Evolutionary conservation across 2,113 vertebrate genomes (phyloP), one percentile per base, ranked within the genome.

Genomic region (Rhipidura dahli): DNA sequence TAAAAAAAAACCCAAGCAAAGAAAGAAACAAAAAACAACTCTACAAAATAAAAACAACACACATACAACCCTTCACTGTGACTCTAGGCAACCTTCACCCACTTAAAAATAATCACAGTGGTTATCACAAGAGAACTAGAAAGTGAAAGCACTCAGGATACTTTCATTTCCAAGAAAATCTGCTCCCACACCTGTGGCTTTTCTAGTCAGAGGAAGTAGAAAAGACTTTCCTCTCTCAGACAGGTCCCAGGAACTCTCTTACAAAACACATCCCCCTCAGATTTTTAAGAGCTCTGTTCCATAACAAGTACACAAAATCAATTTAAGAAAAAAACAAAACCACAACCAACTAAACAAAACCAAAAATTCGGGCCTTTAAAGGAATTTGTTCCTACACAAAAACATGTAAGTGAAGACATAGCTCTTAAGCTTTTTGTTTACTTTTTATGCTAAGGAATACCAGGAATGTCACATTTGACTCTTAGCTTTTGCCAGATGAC

Each of bases 201-300:
- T 73, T 39, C 42, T 30, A 44, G 22, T 63, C 22, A 64, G 26
- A 44, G 24, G 63, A 77, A 83, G 64, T 0, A 77, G 22, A 57
- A 72, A 65, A 72, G 13, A 40, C 24, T 54, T 70, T 18, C 35
- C 17, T 45, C 14, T 35, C 24, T 72, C 22, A 0, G 20, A 17
- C 31, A 72, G 23, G 23, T 70, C 23, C 39, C 19, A 54, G 19
- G 27, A 96, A 83, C 5, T 47, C 27, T 42, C 28, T n/a, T n/a
- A n/a, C n/a, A n/a, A n/a, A n/a, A 28, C 6, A 40, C 5, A 17
- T 2, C 2, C 4, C 3, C 1, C 19, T 28, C 31, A 21, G 9
- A 31, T 27, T 60, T 71, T 35, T 45, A 68, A 84, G 15, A 56
- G 37, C 42, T 60, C 33, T 89, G 24, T 45, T 75, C 28, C 13